phyloP scores from a whole-genome alignment of 1,140 invertebrate genomes.

The Dreissena rostriformis region DNA sequence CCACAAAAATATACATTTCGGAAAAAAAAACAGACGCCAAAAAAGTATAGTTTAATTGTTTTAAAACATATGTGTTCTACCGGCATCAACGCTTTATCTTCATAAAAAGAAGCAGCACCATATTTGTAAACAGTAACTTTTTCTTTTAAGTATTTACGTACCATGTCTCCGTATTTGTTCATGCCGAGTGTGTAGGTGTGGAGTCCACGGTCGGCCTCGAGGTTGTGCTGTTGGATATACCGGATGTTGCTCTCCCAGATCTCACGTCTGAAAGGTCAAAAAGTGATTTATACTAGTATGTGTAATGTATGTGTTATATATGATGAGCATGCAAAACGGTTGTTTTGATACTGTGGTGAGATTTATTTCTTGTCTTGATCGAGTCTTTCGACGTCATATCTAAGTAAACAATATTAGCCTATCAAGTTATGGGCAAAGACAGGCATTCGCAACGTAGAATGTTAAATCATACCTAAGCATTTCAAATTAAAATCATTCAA shows the following conservation, averaged over 20 bases:
- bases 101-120: too few species aligned
- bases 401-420: not conserved
- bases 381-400: not conserved
- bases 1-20: too few species aligned
- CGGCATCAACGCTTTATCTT: too few species aligned
- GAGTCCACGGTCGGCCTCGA: slow-evolving; percentile 83
- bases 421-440: not conserved
- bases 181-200: slow-evolving; percentile 77
- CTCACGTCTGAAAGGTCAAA: slow-evolving; percentile 52
- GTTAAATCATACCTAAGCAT: not conserved
- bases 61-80: too few species aligned
- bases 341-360: too few species aligned
- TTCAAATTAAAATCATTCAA: not conserved
- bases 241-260: slow-evolving; percentile 68
- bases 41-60: too few species aligned
- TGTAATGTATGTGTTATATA: too few species aligned
- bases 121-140: too few species aligned
- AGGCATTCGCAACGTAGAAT: not conserved
- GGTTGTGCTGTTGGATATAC: slow-evolving; percentile 91
- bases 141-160: slow-evolving; percentile 21
- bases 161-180: slow-evolving; percentile 79
- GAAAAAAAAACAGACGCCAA: too few species aligned
- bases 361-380: too few species aligned
- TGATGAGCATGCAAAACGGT: too few species aligned
- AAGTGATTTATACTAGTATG: not conserved